A percentile compares a stretch with the other conserved stretches of the same genome.
These are phyloP conservation scores for Drosophila pruinosa DNA, from an alignment of 1,140 invertebrate genomes.

Conservation along the genomic window DNA sequence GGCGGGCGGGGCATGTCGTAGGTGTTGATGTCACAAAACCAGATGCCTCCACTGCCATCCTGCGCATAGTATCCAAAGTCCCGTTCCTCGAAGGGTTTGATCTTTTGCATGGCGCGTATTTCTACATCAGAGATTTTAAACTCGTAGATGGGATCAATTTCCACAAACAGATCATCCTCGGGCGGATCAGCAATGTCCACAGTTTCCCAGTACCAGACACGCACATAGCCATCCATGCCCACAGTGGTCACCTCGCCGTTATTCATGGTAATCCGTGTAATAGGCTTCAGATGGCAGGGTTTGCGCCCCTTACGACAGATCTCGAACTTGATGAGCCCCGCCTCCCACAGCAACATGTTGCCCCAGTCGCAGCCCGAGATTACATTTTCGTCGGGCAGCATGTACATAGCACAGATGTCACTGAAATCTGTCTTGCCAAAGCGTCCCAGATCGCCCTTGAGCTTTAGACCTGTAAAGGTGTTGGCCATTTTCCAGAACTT, in stretches of 20 bases:
- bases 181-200: conserved; percentile 91
- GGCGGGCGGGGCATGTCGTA: conserved; percentile 84
- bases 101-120: conserved; percentile 67
- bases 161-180: conserved; percentile 90
- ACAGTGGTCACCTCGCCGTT: conserved; percentile 87
- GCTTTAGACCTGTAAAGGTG: conserved; percentile 95
- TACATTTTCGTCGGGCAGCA: conserved; percentile 93
- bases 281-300: conserved; percentile 89
- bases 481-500: conserved; percentile 96
- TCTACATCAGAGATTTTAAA: conserved; percentile 75
- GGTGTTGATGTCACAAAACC: conserved; percentile 90
- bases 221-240: conserved; percentile 91
- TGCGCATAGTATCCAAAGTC: conserved; percentile 73
- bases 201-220: conserved; percentile 94
- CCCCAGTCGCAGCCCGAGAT: conserved; percentile 94
- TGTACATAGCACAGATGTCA: conserved; percentile 92
- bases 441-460: conserved; percentile 92
- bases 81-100: conserved; percentile 49
- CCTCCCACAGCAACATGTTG: conserved; percentile 95
- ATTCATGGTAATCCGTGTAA: conserved; percentile 89
- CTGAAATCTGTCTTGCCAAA: conserved; percentile 96
- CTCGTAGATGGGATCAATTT: conserved; percentile 93
- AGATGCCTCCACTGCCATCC: conserved; percentile 93
- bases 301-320: conserved; percentile 87
- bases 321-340: conserved; percentile 92